phyloP scores from a whole-genome alignment of 2,888 invertebrate genomes.

The Ernsta delagoae region DNA sequence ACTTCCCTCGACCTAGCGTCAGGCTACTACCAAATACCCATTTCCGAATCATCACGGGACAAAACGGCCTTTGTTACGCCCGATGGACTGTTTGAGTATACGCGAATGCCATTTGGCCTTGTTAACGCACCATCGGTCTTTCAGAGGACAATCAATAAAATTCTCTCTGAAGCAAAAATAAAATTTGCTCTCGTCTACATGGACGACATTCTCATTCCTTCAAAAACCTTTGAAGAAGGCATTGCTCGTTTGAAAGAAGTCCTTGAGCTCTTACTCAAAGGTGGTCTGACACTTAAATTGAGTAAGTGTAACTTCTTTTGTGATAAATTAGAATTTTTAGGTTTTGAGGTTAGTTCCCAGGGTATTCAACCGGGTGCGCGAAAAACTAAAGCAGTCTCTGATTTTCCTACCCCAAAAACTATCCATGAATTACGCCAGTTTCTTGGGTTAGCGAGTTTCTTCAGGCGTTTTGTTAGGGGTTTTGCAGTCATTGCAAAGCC shows the following conservation, averaged over 20 bases:
- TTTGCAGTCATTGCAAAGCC: background rate
- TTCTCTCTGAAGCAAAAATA: background rate
- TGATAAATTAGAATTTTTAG: background rate
- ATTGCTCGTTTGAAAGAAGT: background rate
- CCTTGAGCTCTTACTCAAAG: background rate
- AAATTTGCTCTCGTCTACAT: background rate
- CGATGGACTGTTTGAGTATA: background rate
- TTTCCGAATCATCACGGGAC: background rate
- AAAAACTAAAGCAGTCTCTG: background rate
- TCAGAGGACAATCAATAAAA: background rate
- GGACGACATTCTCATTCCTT: background rate
- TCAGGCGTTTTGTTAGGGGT: background rate
- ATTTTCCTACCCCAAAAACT: background rate
- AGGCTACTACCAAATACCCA: background rate
- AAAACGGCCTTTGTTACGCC: background rate
- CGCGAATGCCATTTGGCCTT: background rate
- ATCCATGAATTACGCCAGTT: constrained; percentile 3
- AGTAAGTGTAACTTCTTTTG: background rate
- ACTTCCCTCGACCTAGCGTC: background rate
- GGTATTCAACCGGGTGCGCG: background rate
- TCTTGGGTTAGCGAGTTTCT: background rate
- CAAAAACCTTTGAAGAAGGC: background rate
- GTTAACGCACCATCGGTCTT: background rate
- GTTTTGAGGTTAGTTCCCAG: background rate
- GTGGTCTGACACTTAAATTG: background rate